Evolutionary conservation across 2,797 vertebrate species (phyloP), one percentile per base, ranked within the genome.

Genomic region (Tragelaphus eurycerus): DNA sequence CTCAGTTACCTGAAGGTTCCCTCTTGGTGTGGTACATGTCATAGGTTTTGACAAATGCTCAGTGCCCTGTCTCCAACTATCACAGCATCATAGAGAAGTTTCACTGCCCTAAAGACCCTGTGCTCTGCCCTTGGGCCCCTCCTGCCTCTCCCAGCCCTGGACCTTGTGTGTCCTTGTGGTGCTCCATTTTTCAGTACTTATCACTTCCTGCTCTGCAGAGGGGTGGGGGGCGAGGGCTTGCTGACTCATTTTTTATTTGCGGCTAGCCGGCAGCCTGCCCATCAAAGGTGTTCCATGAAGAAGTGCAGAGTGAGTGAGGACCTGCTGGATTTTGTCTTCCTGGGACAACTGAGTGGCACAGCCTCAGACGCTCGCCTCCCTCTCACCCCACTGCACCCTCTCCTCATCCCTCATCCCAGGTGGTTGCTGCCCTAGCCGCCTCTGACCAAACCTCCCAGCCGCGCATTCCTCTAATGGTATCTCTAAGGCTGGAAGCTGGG

Each of bases 1-100:
- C 1, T 23, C 0, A 7, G 11, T 52, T 9, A 13, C 78, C 31
- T 1, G 0, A 27, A 8, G 38, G 16, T 12, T 23, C 16, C 5
- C 31, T 59, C 54, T 50, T 4, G 15, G 34, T 10, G 55, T 19
- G 7, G 55, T 25, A 7, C n/a, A 0, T 52, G 16, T 48, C 23
- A 23, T 14, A 57, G 14, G 19, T 64, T 87, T 14, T 43, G n/a
- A 54, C 92, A 27, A 6, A 43, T 2, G 55, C 15, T 10, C 3
- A 2, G 1, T 21, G 62, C 67, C 54, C 4, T 7, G 7, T 8
- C 1, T 46, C 81, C 29, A 21, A 9, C 55, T 3, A 3, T 46
- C 15, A 8, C 67, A 9, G 52, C 1, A 2, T 16, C 64, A 6
- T 1, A 8, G 0, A 19, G 34, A 2, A 4, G 64, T 46, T 17